Evolutionary conservation across 1,140 invertebrate species (phyloP).

Genomic region (Eulimnadia texana): DNA sequence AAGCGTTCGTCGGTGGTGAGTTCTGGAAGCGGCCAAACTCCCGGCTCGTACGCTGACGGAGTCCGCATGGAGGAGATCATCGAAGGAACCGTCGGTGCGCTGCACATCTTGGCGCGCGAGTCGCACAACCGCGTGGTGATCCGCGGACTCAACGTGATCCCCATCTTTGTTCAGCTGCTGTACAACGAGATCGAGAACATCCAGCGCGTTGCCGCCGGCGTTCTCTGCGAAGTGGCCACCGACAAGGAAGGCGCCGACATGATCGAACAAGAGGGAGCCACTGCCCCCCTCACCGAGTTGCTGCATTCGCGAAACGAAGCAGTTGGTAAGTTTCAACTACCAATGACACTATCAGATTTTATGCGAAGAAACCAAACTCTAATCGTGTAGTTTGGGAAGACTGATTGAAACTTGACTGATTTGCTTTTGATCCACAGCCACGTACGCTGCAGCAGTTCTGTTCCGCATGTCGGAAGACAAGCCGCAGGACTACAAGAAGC

Average conservation of each 20-base stretch:
- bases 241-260: conserved; percentile 94
- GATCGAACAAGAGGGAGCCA: conserved; percentile 93
- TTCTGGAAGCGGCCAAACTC: conserved; percentile 42
- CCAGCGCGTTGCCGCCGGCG: conserved; percentile 88
- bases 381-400: not conserved
- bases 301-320: conserved; percentile 89
- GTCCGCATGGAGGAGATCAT: conserved; percentile 98
- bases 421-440: conserved; percentile 52
- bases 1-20: conserved; percentile 61
- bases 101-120: conserved; percentile 91
- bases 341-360: too few relatives aligned
- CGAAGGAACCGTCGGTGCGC: conserved; percentile 88
- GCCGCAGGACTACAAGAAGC: conserved; percentile 93
- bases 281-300: conserved; percentile 84
- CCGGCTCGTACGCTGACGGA: conserved; percentile 73
- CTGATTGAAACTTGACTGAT: not conserved
- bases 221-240: conserved; percentile 85
- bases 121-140: conserved; percentile 84
- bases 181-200: conserved; percentile 98
- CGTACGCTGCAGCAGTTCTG: conserved; percentile 89
- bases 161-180: conserved; percentile 82
- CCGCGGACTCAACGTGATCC: conserved; percentile 78
- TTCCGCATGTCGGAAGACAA: conserved; percentile 98
- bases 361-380: not conserved
- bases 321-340: conserved; percentile 39